Evolutionary conservation across 2,888 invertebrate species (phyloP).

Genomic region (Megalurothrips usitatus): DNA sequence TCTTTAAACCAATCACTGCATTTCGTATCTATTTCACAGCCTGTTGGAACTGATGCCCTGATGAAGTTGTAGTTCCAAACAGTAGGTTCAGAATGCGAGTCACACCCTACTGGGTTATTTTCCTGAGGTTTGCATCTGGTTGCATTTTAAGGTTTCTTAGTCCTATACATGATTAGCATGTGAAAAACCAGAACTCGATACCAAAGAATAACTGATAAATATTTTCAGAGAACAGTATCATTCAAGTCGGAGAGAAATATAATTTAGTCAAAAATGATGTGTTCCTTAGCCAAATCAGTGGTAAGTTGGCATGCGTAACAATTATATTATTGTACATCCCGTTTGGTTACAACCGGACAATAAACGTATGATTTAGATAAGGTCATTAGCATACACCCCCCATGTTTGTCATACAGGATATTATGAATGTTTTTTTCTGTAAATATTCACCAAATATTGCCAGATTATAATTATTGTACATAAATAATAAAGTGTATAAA

Average conservation of each 20-base stretch:
- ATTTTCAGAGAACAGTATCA: background rate
- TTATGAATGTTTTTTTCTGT: background rate
- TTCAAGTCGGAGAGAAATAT: background rate
- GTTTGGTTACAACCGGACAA: background rate
- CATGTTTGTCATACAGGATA: background rate
- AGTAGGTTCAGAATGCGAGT: no score
- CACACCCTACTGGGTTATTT: no score
- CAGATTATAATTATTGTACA: slow-evolving; percentile 16
- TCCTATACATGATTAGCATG: background rate
- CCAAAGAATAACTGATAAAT: background rate
- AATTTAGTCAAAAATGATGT: background rate
- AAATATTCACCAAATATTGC: background rate
- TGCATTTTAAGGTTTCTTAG: background rate
- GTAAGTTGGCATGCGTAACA: background rate
- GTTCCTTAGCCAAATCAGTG: background rate
- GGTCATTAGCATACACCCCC: background rate
- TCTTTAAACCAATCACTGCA: no score
- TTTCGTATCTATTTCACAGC: no score
- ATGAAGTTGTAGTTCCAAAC: no score
- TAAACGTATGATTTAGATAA: background rate
- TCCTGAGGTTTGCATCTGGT: no score
- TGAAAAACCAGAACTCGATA: background rate
- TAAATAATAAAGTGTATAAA: background rate
- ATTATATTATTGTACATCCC: background rate
- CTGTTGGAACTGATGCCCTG: no score